These are phyloP conservation scores for Gryon sp. DNA, from an alignment of 1,140 invertebrate species.

Conservation along the genomic window DNA sequence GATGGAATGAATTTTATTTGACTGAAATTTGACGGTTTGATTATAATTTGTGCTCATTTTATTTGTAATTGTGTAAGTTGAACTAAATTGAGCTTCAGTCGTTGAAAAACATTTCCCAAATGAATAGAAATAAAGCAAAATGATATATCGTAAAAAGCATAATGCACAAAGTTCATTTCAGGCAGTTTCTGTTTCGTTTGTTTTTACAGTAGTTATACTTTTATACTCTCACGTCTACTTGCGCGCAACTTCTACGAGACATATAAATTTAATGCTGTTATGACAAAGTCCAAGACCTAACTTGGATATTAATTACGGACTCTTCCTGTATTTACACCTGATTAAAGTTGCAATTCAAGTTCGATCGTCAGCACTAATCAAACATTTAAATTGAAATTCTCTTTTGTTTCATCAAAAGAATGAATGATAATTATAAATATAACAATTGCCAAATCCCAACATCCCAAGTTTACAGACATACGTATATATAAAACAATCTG, in stretches of 20 bases:
- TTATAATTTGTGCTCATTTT: too few relatives aligned
- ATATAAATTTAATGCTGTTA: slow-evolving; percentile 44
- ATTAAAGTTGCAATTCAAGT: slow-evolving; percentile 5
- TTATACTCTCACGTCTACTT: slow-evolving; percentile 19
- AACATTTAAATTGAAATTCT: background rate
- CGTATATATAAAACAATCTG: too few relatives aligned
- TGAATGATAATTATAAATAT: too few relatives aligned
- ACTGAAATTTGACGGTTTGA: too few relatives aligned
- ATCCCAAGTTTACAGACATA: too few relatives aligned
- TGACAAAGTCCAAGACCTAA: slow-evolving; percentile 21
- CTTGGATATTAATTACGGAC: slow-evolving; percentile 22
- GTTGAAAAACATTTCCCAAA: too few relatives aligned
- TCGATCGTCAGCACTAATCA: slow-evolving; percentile 8
- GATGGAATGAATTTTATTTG: too few relatives aligned
- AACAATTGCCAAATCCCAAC: too few relatives aligned
- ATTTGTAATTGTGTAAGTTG: too few relatives aligned
- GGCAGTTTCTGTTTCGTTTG: slow-evolving; percentile 13
- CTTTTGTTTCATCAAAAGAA: too few relatives aligned
- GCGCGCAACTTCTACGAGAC: slow-evolving; percentile 5
- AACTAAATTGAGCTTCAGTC: too few relatives aligned
- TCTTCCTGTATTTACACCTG: slow-evolving; percentile 9
- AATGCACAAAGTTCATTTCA: background rate
- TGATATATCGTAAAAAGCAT: too few relatives aligned
- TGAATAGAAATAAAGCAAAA: background rate
- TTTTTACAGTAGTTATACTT: slow-evolving; percentile 31